phyloP scores from a whole-genome alignment of 2,797 vertebrate genomes.

The Heterohyrax brucei region DNA sequence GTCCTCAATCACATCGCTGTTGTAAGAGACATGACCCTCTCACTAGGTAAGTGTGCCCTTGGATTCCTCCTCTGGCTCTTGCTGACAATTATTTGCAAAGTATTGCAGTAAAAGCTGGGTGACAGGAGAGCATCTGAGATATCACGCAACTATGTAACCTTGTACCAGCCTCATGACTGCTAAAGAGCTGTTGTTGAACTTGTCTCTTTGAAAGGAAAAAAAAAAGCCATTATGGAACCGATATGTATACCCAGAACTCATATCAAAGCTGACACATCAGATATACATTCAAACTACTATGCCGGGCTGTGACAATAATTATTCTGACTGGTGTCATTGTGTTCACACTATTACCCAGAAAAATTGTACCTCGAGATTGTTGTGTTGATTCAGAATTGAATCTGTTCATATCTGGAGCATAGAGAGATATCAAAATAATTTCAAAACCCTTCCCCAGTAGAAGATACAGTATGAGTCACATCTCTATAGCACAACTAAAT shows the following conservation, averaged over 20 bases:
- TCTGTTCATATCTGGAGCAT: conserved; percentile 82
- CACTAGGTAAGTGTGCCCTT: conserved; percentile 58
- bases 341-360: conserved; percentile 82
- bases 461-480: conserved; percentile 51
- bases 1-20: not conserved
- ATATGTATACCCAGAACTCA: conserved; percentile 78
- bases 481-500: conserved; percentile 69
- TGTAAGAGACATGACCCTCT: not conserved
- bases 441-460: conserved; percentile 59
- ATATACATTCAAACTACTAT: conserved; percentile 77
- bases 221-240: conserved; percentile 65
- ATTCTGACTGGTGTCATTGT: conserved; percentile 77
- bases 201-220: conserved; percentile 75
- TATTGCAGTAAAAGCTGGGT: conserved; percentile 42
- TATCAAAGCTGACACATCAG: conserved; percentile 82
- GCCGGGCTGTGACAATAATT: conserved; percentile 78
- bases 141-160: conserved; percentile 75
- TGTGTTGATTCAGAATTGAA: conserved; percentile 87
- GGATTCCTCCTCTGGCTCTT: conserved; percentile 59
- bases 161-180: conserved; percentile 81
- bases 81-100: conserved; percentile 80
- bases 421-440: conserved; percentile 74
- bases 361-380: conserved; percentile 84
- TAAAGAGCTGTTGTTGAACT: conserved; percentile 84
- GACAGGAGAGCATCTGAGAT: conserved; percentile 65